phyloP scores from a whole-genome alignment of 1,140 invertebrate species.

The Pseudomyrmex dendroicus region DNA sequence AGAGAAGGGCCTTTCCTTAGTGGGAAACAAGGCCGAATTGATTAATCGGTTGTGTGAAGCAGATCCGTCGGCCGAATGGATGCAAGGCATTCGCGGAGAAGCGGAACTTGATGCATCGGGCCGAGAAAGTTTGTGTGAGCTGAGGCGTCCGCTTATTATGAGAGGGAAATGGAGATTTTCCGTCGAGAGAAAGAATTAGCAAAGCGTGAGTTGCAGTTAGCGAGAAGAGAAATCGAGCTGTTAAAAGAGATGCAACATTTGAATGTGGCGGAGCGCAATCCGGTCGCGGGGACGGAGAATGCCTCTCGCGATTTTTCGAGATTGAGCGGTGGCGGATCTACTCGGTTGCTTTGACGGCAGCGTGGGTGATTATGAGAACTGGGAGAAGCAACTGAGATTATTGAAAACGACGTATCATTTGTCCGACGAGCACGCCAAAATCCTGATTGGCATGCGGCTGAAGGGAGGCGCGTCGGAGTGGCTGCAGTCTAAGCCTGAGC shows the following conservation, averaged over 20 bases:
- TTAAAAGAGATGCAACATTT: not conserved
- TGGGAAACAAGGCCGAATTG: not conserved
- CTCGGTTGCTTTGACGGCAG: not conserved
- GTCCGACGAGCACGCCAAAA: not conserved
- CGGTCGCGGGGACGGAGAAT: too few species aligned
- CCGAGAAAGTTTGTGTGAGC: not conserved
- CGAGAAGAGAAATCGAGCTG: not conserved
- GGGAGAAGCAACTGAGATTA: not conserved
- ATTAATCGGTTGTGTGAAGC: not conserved
- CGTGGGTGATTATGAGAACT: not conserved
- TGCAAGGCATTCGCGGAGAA: not conserved
- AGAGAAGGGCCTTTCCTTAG: not conserved
- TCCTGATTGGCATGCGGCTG: not conserved
- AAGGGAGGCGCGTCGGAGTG: slow-evolving; percentile 20
- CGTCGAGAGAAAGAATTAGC: not conserved
- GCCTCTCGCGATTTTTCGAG: not conserved
- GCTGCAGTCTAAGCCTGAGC: not conserved
- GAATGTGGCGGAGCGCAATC: too few species aligned
- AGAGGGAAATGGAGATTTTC: not conserved
- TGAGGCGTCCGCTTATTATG: not conserved
- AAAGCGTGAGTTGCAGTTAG: not conserved
- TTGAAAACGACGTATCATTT: not conserved
- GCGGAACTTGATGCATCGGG: not conserved
- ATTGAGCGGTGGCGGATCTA: not conserved
- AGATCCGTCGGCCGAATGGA: not conserved